Evolutionary conservation across 2,888 invertebrate genomes (phyloP).

Genomic region (Torymus auratus): DNA sequence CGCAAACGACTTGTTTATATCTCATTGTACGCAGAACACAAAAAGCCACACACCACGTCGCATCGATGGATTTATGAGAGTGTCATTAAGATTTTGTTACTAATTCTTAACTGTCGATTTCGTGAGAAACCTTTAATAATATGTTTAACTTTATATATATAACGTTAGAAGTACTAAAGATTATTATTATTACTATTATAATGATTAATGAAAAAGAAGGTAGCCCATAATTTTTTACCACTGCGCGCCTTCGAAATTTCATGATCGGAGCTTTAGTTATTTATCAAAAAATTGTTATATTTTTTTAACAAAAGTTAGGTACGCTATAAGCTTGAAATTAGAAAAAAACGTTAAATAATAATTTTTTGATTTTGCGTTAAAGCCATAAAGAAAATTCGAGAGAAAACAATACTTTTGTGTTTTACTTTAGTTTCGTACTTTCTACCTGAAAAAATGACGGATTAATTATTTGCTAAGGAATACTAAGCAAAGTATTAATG

Average conservation of each 20-base stretch:
- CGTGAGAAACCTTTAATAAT: slow-evolving; percentile 31
- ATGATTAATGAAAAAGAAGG: slow-evolving; percentile 41
- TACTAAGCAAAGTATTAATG: slow-evolving; percentile 47
- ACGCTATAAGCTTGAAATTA: slow-evolving; percentile 26
- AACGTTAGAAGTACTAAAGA: slow-evolving; percentile 44
- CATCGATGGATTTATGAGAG: slow-evolving; percentile 48
- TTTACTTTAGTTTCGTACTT: slow-evolving; percentile 17
- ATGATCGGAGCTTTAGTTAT: slow-evolving; percentile 49
- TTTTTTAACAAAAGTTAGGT: slow-evolving; percentile 36
- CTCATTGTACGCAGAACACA: slow-evolving; percentile 1
- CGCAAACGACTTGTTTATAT: slow-evolving; percentile 39
- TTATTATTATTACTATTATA: slow-evolving; percentile 48
- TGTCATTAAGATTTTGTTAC: slow-evolving; percentile 59
- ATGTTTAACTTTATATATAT: slow-evolving; percentile 47
- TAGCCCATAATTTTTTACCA: slow-evolving; percentile 52
- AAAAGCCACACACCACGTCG: slow-evolving; percentile 33
- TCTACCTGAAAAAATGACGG: neutral
- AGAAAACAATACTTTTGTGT: slow-evolving; percentile 5
- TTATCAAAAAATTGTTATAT: slow-evolving; percentile 53
- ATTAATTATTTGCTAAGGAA: slow-evolving; percentile 21
- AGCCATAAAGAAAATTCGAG: slow-evolving; percentile 22
- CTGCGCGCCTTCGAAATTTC: slow-evolving; percentile 34
- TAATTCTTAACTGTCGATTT: slow-evolving; percentile 48
- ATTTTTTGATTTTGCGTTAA: slow-evolving; percentile 40
- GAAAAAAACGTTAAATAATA: slow-evolving; percentile 25